These are phyloP conservation scores for Coelopa frigida DNA, from an alignment of 1,140 invertebrate genomes.

Conservation along the genomic window DNA sequence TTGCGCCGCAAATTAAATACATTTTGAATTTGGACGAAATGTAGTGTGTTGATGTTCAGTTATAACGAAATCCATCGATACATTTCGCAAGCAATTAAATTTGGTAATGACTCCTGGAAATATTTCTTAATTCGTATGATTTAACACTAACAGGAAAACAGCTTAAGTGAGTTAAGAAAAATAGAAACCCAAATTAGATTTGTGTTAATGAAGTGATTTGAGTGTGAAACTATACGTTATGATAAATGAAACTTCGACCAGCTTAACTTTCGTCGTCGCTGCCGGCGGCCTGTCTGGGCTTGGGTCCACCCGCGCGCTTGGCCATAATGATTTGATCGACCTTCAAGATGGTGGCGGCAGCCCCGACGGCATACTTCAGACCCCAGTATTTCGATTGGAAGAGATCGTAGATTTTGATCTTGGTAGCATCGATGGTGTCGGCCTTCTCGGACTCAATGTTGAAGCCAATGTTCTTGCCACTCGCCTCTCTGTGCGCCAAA, in stretches of 20 bases:
- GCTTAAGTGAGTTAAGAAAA: too few species aligned
- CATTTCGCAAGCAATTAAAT: too few species aligned
- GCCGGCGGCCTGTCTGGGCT: conserved; percentile 51
- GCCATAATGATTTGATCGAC: conserved; percentile 99
- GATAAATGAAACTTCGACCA: conserved; percentile 2
- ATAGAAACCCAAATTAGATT: too few species aligned
- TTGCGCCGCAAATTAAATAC: too few species aligned
- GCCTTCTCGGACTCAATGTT: conserved; percentile 74
- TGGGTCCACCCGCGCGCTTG: conserved; percentile 92
- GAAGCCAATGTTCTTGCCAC: conserved; percentile 78
- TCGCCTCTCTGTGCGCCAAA: conserved; percentile 73
- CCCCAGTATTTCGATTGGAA: conserved; percentile 88
- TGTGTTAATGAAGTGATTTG: too few species aligned
- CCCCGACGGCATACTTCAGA: conserved; percentile 89
- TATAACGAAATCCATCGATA: too few species aligned
- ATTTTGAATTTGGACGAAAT: too few species aligned
- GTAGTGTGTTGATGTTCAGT: too few species aligned
- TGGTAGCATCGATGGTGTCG: conserved; percentile 64
- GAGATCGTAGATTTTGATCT: conserved; percentile 74
- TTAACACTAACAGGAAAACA: too few species aligned
- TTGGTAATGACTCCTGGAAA: too few species aligned
- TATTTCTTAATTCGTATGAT: too few species aligned
- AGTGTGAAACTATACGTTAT: too few species aligned
- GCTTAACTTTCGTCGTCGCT: conserved; percentile 42
- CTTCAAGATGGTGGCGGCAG: conserved; percentile 87